phyloP scores from a whole-genome alignment of 2,797 vertebrate genomes.

The Platyrinchus mystaceus region DNA sequence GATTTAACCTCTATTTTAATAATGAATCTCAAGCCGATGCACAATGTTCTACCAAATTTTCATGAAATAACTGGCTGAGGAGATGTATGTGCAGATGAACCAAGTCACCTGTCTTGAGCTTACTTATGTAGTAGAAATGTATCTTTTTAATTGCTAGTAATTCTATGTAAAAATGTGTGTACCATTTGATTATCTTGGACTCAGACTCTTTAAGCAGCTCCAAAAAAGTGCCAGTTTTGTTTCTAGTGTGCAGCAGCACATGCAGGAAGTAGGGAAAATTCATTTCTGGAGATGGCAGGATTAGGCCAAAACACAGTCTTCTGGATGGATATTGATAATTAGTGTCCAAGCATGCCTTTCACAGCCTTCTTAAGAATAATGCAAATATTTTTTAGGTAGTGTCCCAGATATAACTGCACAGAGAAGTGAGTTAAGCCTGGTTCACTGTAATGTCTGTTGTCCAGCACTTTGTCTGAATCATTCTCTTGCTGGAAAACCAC shows the following conservation, averaged over 20 bases:
- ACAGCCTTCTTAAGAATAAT: background rate
- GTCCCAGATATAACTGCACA: background rate
- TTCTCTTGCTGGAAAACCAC: background rate
- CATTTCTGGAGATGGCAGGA: background rate
- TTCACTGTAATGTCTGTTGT: background rate
- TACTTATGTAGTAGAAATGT: background rate
- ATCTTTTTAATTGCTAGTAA: background rate
- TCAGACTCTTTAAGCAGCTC: background rate
- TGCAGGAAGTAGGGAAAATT: background rate
- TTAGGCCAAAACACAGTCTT: background rate
- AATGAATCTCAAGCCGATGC: background rate
- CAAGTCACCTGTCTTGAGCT: background rate
- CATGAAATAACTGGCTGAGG: background rate
- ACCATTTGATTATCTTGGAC: background rate
- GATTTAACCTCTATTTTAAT: background rate
- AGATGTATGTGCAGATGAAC: background rate
- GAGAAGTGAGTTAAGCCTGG: background rate
- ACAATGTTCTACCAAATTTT: background rate
- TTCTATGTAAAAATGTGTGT: slow-evolving; percentile 17
- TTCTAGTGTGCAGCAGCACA: background rate
- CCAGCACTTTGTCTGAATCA: background rate
- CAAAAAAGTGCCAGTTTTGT: background rate
- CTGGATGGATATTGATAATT: background rate
- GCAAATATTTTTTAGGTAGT: background rate
- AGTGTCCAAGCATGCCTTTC: background rate